These are phyloP conservation scores for Drosophila sp. DNA, from an alignment of 1,140 invertebrate genomes.

Conservation along the genomic window DNA sequence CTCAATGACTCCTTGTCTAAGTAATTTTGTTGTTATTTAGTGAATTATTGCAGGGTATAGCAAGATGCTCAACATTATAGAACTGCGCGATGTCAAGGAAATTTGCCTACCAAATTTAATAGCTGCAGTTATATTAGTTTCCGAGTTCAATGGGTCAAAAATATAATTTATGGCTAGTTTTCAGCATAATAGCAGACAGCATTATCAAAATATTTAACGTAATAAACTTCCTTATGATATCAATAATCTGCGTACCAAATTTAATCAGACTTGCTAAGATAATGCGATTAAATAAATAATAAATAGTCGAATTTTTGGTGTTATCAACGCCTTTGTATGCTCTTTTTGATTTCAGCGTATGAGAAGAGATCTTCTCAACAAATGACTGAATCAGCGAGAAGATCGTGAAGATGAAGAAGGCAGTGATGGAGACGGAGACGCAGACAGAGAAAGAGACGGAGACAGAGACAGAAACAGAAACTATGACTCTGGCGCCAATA, in stretches of 20 bases:
- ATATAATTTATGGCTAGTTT: too few relatives aligned
- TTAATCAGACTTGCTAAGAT: neutral
- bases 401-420: neutral
- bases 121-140: too few relatives aligned
- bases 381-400: slow-evolving; percentile 31
- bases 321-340: neutral
- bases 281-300: neutral
- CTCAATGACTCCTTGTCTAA: too few relatives aligned
- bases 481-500: slow-evolving; percentile 37
- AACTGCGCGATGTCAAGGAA: too few relatives aligned
- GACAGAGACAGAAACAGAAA: neutral
- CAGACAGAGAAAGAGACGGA: slow-evolving; percentile 7
- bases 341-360: slow-evolving; percentile 8
- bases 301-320: neutral
- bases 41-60: too few relatives aligned
- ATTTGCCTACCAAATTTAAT: too few relatives aligned
- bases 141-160: too few relatives aligned
- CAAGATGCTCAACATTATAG: too few relatives aligned
- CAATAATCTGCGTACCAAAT: neutral
- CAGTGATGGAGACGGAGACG: neutral
- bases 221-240: neutral
- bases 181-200: neutral
- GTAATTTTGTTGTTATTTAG: too few relatives aligned
- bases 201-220: neutral
- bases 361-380: neutral